phyloP scores from a whole-genome alignment of 2,888 invertebrate species.

The Ferdinandea cuprea region DNA sequence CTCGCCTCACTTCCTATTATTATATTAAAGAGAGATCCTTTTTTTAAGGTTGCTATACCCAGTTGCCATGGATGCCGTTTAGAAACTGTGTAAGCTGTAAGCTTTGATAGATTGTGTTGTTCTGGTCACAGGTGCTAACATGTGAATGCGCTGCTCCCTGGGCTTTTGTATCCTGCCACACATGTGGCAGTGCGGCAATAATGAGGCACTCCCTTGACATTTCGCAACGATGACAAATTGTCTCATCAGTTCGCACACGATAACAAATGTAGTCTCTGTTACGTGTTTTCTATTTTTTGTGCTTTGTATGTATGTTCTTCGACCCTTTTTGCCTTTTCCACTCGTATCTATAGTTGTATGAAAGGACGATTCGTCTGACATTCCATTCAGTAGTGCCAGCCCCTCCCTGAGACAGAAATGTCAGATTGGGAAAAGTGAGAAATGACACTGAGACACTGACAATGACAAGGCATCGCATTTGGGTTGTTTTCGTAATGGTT shows the following conservation, averaged over 20 bases:
- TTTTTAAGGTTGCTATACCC: constrained; percentile 41
- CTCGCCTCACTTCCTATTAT: constrained; percentile 12
- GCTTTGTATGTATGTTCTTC: constrained; percentile 8
- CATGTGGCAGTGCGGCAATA: constrained; percentile 70
- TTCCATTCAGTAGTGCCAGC: constrained; percentile 45
- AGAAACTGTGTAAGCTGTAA: constrained; percentile 41
- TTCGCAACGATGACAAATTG: constrained; percentile 71
- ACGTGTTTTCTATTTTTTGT: constrained; percentile 34
- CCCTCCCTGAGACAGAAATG: constrained; percentile 16
- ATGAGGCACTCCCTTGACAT: constrained; percentile 72
- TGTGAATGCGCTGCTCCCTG: constrained; percentile 35
- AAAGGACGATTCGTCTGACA: constrained; percentile 55
- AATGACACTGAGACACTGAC: constrained; percentile 44
- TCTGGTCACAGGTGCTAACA: constrained; percentile 68
- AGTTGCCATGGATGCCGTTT: background rate
- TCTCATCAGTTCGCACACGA: constrained; percentile 70
- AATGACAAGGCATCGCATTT: constrained; percentile 62
- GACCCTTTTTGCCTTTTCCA: constrained; percentile 49
- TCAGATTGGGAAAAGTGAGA: constrained; percentile 44
- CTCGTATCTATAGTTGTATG: constrained; percentile 25
- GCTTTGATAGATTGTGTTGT: constrained; percentile 65
- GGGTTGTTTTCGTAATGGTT: no score
- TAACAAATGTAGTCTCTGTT: constrained; percentile 68
- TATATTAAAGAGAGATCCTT: constrained; percentile 42
- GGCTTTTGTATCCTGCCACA: constrained; percentile 29